Percentiles rank a stretch among this genome's conserved stretches.
Conservation (phyloP, 2,888 invertebrate genomes). For the Tachina lurida region DNA sequence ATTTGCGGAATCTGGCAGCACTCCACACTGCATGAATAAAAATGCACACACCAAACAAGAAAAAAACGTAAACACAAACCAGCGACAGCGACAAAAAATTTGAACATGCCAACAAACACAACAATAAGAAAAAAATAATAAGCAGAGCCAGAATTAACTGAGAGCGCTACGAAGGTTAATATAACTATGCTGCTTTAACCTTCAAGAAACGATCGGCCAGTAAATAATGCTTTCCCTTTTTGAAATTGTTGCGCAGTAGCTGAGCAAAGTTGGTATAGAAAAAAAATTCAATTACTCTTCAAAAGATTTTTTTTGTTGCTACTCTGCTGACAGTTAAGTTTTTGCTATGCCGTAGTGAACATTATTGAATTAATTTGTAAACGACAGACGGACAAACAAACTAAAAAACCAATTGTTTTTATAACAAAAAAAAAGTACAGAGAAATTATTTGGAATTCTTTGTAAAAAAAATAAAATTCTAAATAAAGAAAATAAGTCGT, state of each 20-base stretch:
- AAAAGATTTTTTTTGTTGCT: slow-evolving; percentile 79
- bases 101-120: slow-evolving; percentile 46
- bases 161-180: background rate
- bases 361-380: slow-evolving; percentile 74
- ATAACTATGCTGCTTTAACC: slow-evolving; percentile 30
- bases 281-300: slow-evolving; percentile 71
- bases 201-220: background rate
- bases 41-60: slow-evolving; percentile 21
- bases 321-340: slow-evolving; percentile 81
- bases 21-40: background rate
- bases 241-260: slow-evolving; percentile 63
- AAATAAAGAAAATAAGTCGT: slow-evolving; percentile 28
- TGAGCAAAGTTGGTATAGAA: slow-evolving; percentile 42
- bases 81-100: slow-evolving; percentile 54
- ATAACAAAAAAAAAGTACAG: slow-evolving; percentile 46
- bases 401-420: slow-evolving; percentile 62
- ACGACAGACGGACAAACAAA: slow-evolving; percentile 73
- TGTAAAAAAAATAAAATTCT: slow-evolving; percentile 52
- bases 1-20: background rate
- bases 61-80: slow-evolving; percentile 68
- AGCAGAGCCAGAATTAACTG: slow-evolving; percentile 31
- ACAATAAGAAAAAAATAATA: slow-evolving; percentile 5
- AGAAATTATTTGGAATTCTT: slow-evolving; percentile 53
- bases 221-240: slow-evolving; percentile 33
- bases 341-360: slow-evolving; percentile 81